These are phyloP conservation scores for Pocillopora damicornis DNA, from an alignment of 64 coral and sea anemone species.

Conservation along the genomic window DNA sequence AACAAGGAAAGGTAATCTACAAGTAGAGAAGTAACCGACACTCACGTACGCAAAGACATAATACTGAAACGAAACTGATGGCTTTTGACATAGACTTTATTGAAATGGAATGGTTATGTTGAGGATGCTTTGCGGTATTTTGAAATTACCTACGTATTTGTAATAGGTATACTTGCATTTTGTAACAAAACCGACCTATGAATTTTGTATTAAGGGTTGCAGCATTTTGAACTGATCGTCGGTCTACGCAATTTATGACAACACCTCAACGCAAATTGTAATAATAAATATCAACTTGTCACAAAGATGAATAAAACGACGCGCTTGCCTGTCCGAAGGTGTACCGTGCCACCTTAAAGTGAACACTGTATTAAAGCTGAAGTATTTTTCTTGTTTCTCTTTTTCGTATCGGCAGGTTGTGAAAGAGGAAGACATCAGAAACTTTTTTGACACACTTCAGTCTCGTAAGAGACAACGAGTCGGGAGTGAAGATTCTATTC, in stretches of 20 bases:
- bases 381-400: neutral
- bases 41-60: too few relatives aligned
- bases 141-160: too few relatives aligned
- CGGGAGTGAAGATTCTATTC: constrained; percentile 36
- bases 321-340: too few relatives aligned
- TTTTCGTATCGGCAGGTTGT: constrained; percentile 40
- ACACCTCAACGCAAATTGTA: neutral
- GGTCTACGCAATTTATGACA: neutral
- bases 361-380: neutral
- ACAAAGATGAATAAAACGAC: too few relatives aligned
- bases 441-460: constrained; percentile 63
- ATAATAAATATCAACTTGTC: too few relatives aligned
- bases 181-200: too few relatives aligned
- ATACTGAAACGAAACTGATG: too few relatives aligned
- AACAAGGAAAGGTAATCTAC: constrained; percentile 61
- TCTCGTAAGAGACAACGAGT: constrained; percentile 64
- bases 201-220: too few relatives aligned
- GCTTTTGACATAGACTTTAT: too few relatives aligned
- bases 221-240: neutral
- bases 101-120: too few relatives aligned
- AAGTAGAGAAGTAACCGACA: neutral
- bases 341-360: neutral
- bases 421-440: constrained; percentile 51
- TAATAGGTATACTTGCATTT: too few relatives aligned
- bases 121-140: too few relatives aligned